These are phyloP conservation scores for Tipula lateralis DNA, from an alignment of 2,888 invertebrate species.

Conservation along the genomic window DNA sequence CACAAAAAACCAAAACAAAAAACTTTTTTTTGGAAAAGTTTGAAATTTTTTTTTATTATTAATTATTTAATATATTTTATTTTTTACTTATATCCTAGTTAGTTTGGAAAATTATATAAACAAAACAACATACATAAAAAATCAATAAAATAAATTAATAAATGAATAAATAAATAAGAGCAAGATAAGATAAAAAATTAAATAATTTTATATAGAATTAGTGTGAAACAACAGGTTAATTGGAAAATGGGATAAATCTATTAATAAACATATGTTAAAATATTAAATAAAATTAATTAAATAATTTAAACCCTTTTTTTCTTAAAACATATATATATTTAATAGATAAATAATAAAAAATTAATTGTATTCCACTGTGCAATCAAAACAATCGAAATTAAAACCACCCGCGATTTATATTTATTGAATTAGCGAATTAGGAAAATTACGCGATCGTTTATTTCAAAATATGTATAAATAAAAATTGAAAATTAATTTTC, in stretches of 20 bases:
- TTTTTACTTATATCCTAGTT: background rate
- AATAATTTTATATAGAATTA: background rate
- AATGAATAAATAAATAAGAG: background rate
- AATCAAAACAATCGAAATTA: background rate
- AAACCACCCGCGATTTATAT: background rate
- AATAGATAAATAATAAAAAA: background rate
- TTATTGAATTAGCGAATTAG: background rate
- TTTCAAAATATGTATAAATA: background rate
- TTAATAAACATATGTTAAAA: background rate
- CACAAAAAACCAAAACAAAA: background rate
- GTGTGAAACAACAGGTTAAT: conserved; percentile 1
- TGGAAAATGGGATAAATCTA: background rate
- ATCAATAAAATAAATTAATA: background rate
- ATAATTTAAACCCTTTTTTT: background rate
- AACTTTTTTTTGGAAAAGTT: background rate
- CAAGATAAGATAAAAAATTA: background rate
- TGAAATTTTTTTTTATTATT: background rate
- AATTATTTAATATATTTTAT: background rate
- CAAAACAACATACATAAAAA: background rate
- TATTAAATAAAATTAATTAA: background rate
- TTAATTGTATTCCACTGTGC: background rate
- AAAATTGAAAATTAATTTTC: background rate
- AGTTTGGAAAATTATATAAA: background rate
- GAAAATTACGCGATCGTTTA: background rate
- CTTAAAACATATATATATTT: background rate